These are phyloP conservation scores for Trichoplusia ni DNA, from an alignment of 1,140 invertebrate genomes.

Conservation along the genomic window DNA sequence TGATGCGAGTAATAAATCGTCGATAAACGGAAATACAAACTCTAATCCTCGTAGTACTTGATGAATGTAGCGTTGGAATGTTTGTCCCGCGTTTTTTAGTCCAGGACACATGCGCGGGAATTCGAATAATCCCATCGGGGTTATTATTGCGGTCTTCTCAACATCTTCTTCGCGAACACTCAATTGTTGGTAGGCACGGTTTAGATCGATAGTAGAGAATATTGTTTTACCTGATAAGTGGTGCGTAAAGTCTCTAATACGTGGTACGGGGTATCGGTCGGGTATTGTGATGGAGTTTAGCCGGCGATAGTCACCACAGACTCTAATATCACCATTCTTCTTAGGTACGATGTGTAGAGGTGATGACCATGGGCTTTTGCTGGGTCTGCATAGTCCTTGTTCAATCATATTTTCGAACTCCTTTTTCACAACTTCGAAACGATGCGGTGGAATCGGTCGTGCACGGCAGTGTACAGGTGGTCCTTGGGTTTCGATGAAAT, in stretches of 20 bases:
- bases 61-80: no score
- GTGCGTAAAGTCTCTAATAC: no score
- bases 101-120: no score
- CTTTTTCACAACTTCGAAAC: not conserved
- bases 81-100: no score
- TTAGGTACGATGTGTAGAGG: not conserved
- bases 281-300: not conserved
- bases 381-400: not conserved
- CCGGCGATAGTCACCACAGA: not conserved
- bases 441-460: not conserved
- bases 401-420: not conserved
- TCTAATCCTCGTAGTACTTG: no score
- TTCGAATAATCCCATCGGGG: no score
- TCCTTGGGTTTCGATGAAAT: not conserved
- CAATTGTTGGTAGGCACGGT: not conserved
- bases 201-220: slow-evolving; percentile 6
- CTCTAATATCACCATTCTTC: no score
- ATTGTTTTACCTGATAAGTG: slow-evolving; percentile 1
- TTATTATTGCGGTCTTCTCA: no score
- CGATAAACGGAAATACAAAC: no score
- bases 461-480: not conserved
- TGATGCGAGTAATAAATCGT: no score
- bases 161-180: no score
- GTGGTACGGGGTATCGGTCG: not conserved
- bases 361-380: not conserved